These are phyloP conservation scores for Brachyhypopomus occidentalis DNA, from an alignment of 2,113 vertebrate species.

Conservation along the genomic window DNA sequence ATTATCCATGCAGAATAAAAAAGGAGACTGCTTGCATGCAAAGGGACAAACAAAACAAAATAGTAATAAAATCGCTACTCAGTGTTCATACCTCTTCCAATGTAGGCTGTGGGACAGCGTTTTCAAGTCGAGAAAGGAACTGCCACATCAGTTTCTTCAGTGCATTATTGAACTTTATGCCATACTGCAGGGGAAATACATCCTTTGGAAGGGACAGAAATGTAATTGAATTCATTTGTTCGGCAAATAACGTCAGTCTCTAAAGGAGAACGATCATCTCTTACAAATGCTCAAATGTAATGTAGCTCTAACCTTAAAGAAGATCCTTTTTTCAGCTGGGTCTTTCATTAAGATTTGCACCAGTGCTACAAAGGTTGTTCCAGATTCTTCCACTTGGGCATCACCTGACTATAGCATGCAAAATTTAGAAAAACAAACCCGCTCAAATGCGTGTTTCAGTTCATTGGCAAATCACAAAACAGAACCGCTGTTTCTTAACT, in stretches of 20 bases:
- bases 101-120: slow-evolving; percentile 40
- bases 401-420: slow-evolving; percentile 45
- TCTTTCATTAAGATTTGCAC: slow-evolving; percentile 72
- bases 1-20: not conserved
- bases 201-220: slow-evolving; percentile 7
- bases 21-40: not conserved
- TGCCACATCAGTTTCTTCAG: slow-evolving; percentile 46
- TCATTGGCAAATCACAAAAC: not conserved
- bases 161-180: slow-evolving; percentile 42
- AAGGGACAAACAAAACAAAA: not conserved
- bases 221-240: not conserved
- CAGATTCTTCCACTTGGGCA: slow-evolving; percentile 64
- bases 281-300: not conserved
- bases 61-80: not conserved
- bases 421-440: not conserved
- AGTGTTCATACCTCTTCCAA: slow-evolving; percentile 48
- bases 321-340: slow-evolving; percentile 69
- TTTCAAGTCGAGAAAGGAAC: slow-evolving; percentile 54
- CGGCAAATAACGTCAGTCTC: not conserved
- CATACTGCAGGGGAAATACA: slow-evolving; percentile 52
- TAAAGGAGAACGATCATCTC: not conserved
- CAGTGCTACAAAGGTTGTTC: slow-evolving; percentile 68
- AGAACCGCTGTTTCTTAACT: not conserved
- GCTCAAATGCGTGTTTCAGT: not conserved
- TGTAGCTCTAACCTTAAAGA: slow-evolving; percentile 68